A percentile compares a stretch with the other conserved stretches of the same genome.
Evolutionary conservation across 2,888 invertebrate genomes (phyloP).

Genomic region (Leptura quadrifasciata): DNA sequence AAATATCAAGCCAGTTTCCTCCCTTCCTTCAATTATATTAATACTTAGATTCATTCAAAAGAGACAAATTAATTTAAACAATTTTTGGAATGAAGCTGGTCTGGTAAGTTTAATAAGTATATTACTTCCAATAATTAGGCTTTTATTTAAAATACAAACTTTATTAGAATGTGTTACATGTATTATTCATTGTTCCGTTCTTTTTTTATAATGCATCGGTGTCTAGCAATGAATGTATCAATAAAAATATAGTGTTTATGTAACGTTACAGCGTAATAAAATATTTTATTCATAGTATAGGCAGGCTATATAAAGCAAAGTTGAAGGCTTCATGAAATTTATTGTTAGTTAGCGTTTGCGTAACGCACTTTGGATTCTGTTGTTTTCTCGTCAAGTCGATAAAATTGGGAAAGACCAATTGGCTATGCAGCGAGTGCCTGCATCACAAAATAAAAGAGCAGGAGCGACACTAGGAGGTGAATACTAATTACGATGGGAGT

Average conservation of each 20-base stretch:
- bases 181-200: background rate
- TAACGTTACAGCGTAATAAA: constrained; percentile 34
- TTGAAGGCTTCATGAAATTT: constrained; percentile 31
- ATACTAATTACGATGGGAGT: constrained; percentile 58
- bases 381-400: constrained; percentile 52
- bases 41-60: too few relatives aligned
- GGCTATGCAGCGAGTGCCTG: constrained; percentile 62
- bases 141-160: background rate
- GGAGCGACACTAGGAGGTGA: constrained; percentile 51
- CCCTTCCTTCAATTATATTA: too few relatives aligned
- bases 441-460: constrained; percentile 69
- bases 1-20: too few relatives aligned
- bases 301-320: constrained; percentile 16
- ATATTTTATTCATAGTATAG: constrained; percentile 45
- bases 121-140: background rate
- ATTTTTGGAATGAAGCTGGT: too few relatives aligned
- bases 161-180: background rate
- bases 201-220: background rate
- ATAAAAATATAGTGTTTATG: constrained; percentile 20
- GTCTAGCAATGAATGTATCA: constrained; percentile 5
- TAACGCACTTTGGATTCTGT: constrained; percentile 58
- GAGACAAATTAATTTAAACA: too few relatives aligned
- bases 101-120: too few relatives aligned
- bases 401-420: constrained; percentile 65
- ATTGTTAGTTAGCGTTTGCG: constrained; percentile 44